These are phyloP conservation scores for Folsomia manolachei DNA, from an alignment of 2,888 invertebrate genomes.

Conservation along the genomic window DNA sequence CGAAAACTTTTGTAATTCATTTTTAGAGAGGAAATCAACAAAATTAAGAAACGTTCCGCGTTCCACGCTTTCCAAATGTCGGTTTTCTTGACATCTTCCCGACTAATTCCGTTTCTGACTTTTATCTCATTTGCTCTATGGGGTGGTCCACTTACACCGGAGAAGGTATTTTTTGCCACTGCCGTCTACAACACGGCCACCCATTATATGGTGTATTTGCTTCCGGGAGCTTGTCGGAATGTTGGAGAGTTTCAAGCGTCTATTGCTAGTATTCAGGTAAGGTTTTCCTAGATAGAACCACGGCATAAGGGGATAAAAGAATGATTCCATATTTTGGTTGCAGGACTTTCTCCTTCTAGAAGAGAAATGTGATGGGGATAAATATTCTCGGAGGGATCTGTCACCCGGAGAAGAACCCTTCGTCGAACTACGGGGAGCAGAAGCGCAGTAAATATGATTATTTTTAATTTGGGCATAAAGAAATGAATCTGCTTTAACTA, in stretches of 20 bases:
- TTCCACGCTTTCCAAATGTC: not conserved
- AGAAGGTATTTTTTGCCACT: not conserved
- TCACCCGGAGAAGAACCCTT: too few species aligned
- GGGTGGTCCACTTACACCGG: not conserved
- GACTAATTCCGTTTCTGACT: not conserved
- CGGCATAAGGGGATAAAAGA: too few species aligned
- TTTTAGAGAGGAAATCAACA: not conserved
- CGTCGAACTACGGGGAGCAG: too few species aligned
- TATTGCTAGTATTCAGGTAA: conserved; percentile 54
- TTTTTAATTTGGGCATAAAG: too few species aligned
- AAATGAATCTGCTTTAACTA: too few species aligned
- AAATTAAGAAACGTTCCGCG: not conserved
- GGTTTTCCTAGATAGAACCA: too few species aligned
- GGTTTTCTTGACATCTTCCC: not conserved
- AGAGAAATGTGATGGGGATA: conserved; percentile 12
- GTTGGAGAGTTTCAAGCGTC: conserved; percentile 55
- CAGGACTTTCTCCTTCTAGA: conserved; percentile 18
- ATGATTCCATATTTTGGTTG: too few species aligned
- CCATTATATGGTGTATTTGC: not conserved
- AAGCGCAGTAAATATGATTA: too few species aligned
- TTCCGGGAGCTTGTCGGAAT: conserved; percentile 52
- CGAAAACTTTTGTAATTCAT: not conserved
- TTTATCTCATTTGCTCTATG: not conserved
- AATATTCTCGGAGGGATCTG: conserved; percentile 29
- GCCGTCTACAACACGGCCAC: not conserved